These are phyloP conservation scores for Montifringilla adamsi DNA, from an alignment of 2,113 vertebrate genomes.

Conservation along the genomic window DNA sequence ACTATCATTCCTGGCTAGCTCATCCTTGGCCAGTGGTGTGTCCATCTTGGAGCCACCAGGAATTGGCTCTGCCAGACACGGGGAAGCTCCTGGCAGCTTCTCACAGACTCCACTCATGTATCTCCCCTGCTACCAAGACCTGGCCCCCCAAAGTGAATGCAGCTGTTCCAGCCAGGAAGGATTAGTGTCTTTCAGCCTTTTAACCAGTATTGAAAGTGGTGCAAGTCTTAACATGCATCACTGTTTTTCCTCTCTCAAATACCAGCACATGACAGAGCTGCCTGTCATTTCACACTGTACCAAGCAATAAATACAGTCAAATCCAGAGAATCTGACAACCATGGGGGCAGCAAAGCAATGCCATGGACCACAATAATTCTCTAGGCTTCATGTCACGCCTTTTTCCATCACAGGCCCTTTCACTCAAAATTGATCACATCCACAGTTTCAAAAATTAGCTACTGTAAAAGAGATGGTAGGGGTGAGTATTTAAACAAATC, in stretches of 20 bases:
- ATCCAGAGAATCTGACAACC: background rate
- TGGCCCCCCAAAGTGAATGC: background rate
- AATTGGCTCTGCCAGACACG: background rate
- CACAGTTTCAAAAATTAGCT: background rate
- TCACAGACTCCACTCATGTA: background rate
- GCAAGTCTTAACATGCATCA: background rate
- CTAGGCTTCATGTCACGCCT: background rate
- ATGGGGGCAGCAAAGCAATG: background rate
- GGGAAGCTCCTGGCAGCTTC: background rate
- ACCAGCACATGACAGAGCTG: background rate
- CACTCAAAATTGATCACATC: background rate
- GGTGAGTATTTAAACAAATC: background rate
- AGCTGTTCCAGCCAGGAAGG: background rate
- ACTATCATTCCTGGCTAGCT: background rate
- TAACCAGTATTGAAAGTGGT: background rate
- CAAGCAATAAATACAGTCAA: background rate
- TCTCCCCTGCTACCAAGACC: background rate
- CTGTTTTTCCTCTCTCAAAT: background rate
- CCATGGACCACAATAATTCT: background rate
- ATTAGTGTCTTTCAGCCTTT: background rate
- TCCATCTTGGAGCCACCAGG: background rate
- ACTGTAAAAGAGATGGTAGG: background rate
- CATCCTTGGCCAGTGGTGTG: accelerated
- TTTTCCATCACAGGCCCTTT: background rate
- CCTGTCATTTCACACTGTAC: background rate